Evolutionary conservation across 1,140 invertebrate genomes (phyloP).

Genomic region (Cepaea nemoralis): DNA sequence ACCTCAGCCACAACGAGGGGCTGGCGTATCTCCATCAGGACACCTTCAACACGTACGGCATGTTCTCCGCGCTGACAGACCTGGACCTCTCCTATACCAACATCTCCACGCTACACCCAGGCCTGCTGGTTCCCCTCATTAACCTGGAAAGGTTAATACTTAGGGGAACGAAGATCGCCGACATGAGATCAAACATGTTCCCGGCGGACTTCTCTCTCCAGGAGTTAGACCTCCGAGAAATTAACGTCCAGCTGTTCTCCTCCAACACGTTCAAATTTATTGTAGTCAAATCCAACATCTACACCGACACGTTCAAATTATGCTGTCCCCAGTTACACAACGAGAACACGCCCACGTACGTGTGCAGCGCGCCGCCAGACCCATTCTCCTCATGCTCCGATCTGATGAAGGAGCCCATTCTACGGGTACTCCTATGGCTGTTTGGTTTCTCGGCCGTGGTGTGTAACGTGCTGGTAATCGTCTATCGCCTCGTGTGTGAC

Average conservation of each 20-base stretch:
- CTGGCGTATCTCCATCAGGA: background rate
- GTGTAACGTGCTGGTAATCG: slow-evolving; percentile 23
- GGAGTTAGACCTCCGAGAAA: slow-evolving; percentile 38
- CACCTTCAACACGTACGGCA: slow-evolving; percentile 28
- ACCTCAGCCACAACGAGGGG: background rate
- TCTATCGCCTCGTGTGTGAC: slow-evolving; percentile 15
- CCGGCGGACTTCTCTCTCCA: slow-evolving; percentile 18
- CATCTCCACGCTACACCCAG: background rate
- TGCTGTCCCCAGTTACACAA: slow-evolving; percentile 44
- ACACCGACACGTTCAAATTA: slow-evolving; percentile 49
- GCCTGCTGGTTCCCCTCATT: background rate
- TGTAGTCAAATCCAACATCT: slow-evolving; percentile 2
- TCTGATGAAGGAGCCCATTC: slow-evolving; percentile 19
- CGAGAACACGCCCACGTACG: slow-evolving; percentile 5
- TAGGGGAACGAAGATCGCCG: background rate
- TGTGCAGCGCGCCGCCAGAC: slow-evolving; percentile 46
- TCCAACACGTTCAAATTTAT: slow-evolving; percentile 24
- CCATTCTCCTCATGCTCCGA: slow-evolving; percentile 52
- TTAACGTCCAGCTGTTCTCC: slow-evolving; percentile 35
- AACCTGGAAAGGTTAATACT: slow-evolving; percentile 28
- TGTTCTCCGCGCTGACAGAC: background rate
- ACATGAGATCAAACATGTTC: slow-evolving; percentile 30
- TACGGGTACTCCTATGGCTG: slow-evolving; percentile 20
- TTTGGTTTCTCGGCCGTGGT: slow-evolving; percentile 3
- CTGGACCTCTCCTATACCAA: slow-evolving; percentile 24